Conservation (phyloP, 2,113 vertebrate genomes). For the Caranx melampygus region DNA sequence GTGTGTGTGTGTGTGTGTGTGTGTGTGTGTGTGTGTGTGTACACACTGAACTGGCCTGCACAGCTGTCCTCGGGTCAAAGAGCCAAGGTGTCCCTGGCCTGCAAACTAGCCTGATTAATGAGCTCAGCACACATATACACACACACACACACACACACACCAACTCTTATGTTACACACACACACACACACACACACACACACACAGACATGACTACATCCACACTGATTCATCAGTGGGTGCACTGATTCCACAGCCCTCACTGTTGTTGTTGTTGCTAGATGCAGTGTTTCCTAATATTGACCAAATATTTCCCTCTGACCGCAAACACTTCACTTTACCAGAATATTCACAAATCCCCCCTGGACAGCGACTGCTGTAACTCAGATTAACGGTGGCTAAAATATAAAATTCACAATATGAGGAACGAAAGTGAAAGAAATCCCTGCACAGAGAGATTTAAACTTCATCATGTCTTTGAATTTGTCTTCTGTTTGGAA, state of each 20-base stretch:
- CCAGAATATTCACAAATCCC: background rate
- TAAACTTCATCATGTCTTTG: background rate
- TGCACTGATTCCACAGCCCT: constrained; percentile 1
- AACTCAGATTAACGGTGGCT: constrained; percentile 1
- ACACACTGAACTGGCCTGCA: constrained; percentile 27
- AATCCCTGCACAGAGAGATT: background rate
- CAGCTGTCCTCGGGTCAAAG: constrained; percentile 64
- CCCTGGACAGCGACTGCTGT: background rate
- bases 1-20: constrained; percentile 11
- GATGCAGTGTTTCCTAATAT: constrained; percentile 4
- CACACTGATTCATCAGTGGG: constrained; percentile 45
- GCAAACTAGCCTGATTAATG: constrained; percentile 80
- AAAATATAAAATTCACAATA: constrained; percentile 5
- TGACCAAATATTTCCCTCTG: constrained; percentile 10
- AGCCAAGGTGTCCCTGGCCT: constrained; percentile 58
- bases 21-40: constrained; percentile 7
- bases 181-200: constrained; percentile 6
- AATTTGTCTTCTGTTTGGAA: background rate
- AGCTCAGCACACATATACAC: constrained; percentile 49
- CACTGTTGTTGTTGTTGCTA: background rate
- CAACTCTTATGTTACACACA: constrained; percentile 17
- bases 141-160: constrained; percentile 27
- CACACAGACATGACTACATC: background rate
- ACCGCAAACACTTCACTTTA: background rate
- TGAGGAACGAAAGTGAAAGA: constrained; percentile 6